Evolutionary conservation across 2,888 invertebrate species (phyloP).

Genomic region (Eustalomyia histrio): DNA sequence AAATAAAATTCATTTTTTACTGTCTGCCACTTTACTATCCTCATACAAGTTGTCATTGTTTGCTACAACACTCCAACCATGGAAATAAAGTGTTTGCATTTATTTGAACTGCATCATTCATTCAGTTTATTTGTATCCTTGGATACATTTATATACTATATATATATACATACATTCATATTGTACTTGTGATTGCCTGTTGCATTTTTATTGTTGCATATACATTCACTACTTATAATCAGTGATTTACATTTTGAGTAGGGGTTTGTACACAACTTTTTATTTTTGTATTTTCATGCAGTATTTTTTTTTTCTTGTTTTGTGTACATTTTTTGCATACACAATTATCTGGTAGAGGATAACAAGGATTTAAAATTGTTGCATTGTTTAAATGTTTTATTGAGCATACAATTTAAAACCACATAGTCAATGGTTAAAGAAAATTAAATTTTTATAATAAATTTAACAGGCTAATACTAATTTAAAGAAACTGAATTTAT

Average conservation of each 20-base stretch:
- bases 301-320: slow-evolving; percentile 26
- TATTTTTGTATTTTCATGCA: slow-evolving; percentile 5
- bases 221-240: slow-evolving; percentile 45
- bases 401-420: slow-evolving; percentile 30
- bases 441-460: slow-evolving; percentile 5
- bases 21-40: slow-evolving; percentile 46
- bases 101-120: slow-evolving; percentile 53
- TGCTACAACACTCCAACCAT: background rate
- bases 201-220: slow-evolving; percentile 55
- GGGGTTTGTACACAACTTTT: slow-evolving; percentile 2
- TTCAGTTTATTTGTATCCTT: slow-evolving; percentile 38
- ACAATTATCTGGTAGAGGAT: slow-evolving; percentile 47
- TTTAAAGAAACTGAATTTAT: no score
- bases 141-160: slow-evolving; percentile 29
- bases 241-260: slow-evolving; percentile 46
- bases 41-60: slow-evolving; percentile 13
- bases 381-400: slow-evolving; percentile 51
- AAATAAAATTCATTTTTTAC: slow-evolving; percentile 54
- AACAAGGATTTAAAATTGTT: slow-evolving; percentile 39
- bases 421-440: no score
- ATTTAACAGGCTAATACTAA: background rate
- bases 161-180: background rate
- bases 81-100: slow-evolving; percentile 55
- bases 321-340: slow-evolving; percentile 52
- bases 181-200: slow-evolving; percentile 58